Evolutionary conservation across 2,797 vertebrate genomes (phyloP).

Genomic region (Mus spretus): DNA sequence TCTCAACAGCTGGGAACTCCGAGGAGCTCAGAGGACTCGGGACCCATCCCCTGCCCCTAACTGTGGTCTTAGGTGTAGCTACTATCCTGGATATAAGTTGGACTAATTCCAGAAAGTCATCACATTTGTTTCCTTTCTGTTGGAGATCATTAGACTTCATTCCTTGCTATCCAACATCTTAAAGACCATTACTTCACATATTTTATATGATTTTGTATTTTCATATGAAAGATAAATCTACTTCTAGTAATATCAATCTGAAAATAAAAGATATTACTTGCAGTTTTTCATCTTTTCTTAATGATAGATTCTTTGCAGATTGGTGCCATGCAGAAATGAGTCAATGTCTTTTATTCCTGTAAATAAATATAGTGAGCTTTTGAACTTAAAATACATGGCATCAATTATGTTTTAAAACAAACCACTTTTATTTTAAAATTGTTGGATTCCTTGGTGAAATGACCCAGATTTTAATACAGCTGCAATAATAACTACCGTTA

Average conservation of each 20-base stretch:
- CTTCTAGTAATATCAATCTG: neutral
- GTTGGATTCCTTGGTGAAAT: neutral
- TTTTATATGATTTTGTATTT: conserved; percentile 19
- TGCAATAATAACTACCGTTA: conserved; percentile 4
- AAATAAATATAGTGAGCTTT: neutral
- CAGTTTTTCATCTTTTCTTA: neutral
- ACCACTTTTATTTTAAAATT: neutral
- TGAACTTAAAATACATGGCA: conserved; percentile 13
- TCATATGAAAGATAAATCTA: neutral
- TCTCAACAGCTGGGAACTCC: neutral
- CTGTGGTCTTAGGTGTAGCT: neutral
- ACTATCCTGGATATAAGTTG: neutral
- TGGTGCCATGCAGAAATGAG: neutral
- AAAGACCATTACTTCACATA: neutral
- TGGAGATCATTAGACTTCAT: conserved; percentile 35
- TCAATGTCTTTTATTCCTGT: neutral
- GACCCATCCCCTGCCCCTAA: neutral
- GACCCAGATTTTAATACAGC: conserved; percentile 12
- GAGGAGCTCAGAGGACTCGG: neutral
- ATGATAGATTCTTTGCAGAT: neutral
- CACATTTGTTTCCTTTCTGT: conserved; percentile 51
- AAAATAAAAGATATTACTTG: neutral
- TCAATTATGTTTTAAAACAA: conserved; percentile 51
- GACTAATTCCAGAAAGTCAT: conserved; percentile 50
- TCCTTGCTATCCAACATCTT: conserved; percentile 20